A percentile compares a stretch with the other conserved stretches of the same genome.
phyloP scores from a whole-genome alignment of 2,888 invertebrate genomes.

The Drosophila ustulata region DNA sequence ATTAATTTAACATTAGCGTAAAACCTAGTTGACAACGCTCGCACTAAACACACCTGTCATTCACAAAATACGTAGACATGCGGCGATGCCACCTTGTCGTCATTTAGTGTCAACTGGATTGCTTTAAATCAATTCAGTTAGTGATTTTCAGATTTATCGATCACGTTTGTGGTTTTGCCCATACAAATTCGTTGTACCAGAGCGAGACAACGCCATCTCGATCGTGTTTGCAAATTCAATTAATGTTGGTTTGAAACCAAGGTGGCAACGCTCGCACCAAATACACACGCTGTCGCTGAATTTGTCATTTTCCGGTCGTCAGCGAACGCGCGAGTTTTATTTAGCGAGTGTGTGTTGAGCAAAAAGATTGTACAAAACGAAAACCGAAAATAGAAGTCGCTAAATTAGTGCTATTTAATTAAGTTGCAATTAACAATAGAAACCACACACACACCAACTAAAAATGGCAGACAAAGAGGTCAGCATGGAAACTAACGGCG shows the following conservation, averaged over 20 bases:
- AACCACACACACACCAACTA: slow-evolving; percentile 27
- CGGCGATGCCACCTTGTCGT: too few species aligned
- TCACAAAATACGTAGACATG: too few species aligned
- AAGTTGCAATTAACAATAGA: slow-evolving; percentile 61
- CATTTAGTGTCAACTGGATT: too few species aligned
- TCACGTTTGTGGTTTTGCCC: background rate
- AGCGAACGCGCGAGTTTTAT: slow-evolving; percentile 80
- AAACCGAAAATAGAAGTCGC: slow-evolving; percentile 25
- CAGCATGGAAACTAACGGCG: slow-evolving; percentile 86
- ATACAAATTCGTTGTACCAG: background rate
- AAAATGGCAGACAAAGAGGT: slow-evolving; percentile 87
- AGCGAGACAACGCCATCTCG: background rate
- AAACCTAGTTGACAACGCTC: slow-evolving; percentile 62
- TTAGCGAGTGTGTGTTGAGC: slow-evolving; percentile 73
- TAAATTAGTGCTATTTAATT: slow-evolving; percentile 59
- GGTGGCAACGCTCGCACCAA: slow-evolving; percentile 62
- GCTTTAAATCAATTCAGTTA: too few species aligned
- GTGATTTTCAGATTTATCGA: too few species aligned
- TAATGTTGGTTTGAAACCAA: background rate
- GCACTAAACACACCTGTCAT: slow-evolving; percentile 56
- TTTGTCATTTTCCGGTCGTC: slow-evolving; percentile 85
- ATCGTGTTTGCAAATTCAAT: slow-evolving; percentile 6
- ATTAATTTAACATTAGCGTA: background rate
- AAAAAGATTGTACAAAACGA: slow-evolving; percentile 36
- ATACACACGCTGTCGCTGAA: slow-evolving; percentile 71